These are phyloP conservation scores for Drosophila antonietae DNA, from an alignment of 2,888 invertebrate genomes.

Conservation along the genomic window DNA sequence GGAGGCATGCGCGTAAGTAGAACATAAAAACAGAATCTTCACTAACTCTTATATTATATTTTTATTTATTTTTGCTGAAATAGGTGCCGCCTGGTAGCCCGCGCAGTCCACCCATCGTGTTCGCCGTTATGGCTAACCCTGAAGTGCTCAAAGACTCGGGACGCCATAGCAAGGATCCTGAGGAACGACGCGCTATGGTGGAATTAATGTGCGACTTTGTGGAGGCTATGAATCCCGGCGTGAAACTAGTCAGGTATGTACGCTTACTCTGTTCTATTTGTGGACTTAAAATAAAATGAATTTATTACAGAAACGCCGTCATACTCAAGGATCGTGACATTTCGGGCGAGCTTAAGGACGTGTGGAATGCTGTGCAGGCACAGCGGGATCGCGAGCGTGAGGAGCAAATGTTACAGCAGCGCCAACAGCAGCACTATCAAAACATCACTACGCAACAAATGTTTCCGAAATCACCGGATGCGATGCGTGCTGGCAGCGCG, in stretches of 20 bases:
- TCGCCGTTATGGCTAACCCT: conserved; percentile 91
- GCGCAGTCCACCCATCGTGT: conserved; percentile 88
- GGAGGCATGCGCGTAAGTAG: conserved; percentile 89
- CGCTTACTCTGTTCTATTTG: neutral
- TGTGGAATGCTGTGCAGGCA: conserved; percentile 89
- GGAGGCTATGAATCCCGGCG: conserved; percentile 89
- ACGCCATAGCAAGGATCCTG: conserved; percentile 88
- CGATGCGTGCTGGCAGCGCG: conserved; percentile 56
- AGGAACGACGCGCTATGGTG: conserved; percentile 89
- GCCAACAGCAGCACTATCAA: conserved; percentile 83
- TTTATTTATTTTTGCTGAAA: neutral
- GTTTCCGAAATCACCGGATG: conserved; percentile 78
- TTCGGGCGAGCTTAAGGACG: conserved; percentile 90
- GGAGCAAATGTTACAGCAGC: conserved; percentile 83
- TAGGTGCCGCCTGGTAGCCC: conserved; percentile 88
- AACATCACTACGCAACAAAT: conserved; percentile 82
- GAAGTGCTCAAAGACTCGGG: conserved; percentile 89
- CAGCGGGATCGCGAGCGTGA: conserved; percentile 84
- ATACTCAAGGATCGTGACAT: conserved; percentile 89
- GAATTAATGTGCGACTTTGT: conserved; percentile 90
- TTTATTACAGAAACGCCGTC: conserved; percentile 84
- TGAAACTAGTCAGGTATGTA: conserved; percentile 86
- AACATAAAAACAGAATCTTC: neutral
- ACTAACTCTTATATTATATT: neutral
- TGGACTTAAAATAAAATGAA: neutral